A percentile compares a stretch with the other conserved stretches of the same genome.
Conservation (phyloP, 2,888 invertebrate species). For the Habroteleia sp. region DNA sequence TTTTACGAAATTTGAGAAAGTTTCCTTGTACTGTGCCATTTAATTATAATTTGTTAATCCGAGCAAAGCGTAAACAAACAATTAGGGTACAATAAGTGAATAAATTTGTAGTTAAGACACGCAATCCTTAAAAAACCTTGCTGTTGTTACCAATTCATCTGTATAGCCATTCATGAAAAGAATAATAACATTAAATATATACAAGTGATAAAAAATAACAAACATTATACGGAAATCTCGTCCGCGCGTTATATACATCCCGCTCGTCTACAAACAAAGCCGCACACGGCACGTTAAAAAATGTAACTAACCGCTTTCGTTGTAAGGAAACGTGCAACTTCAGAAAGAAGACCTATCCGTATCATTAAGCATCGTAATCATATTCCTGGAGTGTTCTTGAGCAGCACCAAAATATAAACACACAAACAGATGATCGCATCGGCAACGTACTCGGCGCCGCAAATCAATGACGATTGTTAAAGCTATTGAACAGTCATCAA, state of each 20-base stretch:
- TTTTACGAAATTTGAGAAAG: no score
- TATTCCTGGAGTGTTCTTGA: conserved; percentile 69
- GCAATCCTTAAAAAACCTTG: no score
- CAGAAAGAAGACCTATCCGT: conserved; percentile 85
- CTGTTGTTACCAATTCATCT: no score
- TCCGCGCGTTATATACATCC: conserved; percentile 28
- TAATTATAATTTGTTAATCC: no score
- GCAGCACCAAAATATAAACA: conserved; percentile 51
- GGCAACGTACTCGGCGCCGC: conserved; percentile 11
- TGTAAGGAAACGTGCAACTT: conserved; percentile 86
- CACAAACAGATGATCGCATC: conserved; percentile 23
- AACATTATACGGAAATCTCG: conserved; percentile 33
- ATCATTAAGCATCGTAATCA: conserved; percentile 79
- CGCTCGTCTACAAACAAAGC: conserved; percentile 16
- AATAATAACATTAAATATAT: no score
- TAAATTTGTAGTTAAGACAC: no score
- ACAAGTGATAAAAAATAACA: no score
- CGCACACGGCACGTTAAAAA: conserved; percentile 2
- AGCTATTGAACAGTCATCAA: neutral
- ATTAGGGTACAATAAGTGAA: no score
- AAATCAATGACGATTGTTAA: conserved; percentile 2
- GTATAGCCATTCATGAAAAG: no score
- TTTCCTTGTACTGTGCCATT: no score
- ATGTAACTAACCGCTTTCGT: conserved; percentile 85
- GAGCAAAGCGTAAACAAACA: no score